Base-by-base conservation (phyloP, 2,888 invertebrate species). In the Monochamus alternatus region DNA sequence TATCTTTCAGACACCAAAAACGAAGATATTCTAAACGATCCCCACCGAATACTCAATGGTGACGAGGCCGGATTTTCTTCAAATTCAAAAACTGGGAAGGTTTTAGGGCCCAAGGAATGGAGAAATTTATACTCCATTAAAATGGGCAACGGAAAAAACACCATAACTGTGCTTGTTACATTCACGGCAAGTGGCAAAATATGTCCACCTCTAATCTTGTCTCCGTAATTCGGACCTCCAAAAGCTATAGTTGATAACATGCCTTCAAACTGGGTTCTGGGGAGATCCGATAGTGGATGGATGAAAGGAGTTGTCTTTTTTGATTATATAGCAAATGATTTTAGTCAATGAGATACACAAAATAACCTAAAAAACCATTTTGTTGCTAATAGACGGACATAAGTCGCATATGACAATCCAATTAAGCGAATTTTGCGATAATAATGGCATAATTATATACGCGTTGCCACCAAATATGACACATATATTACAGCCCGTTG, bases 51-150 rank as follows among this genome's bases (percentile, higher is more conserved):
- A 51, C 84, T 86, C 9, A 86, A 87, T 77, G 84, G 83, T n/a
- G 85, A 87, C 73, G 87, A 87, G 76, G 82, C 85, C 7, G 83
- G 84, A 63, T 87, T 87, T 76, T 80, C 81, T 60, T 75, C 87
- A 9, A 85, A 85, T 75, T 79, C 78, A 8, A 78, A 80, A 58
- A 78, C 76, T 9, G 80, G 80, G 43, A 81, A 68, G 58, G 73
- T 77, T 32, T 64, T 31, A 30, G 82, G 44, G 55, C 81, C 68
- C n/a, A 73, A 38, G 77, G 84, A 85, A 5, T 82, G 58, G 30
- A 81, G 77, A 71, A 82, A 85, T 76, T 38, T 81, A 8, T 80
- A 84, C 73, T 22, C 80, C 69, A 76, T 85, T 60, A 81, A 82
- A 73, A 65, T 55, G 14, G 78, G 81, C 2, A 83, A 82, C 14